Percentiles rank a stretch among this genome's conserved stretches.
Conservation (phyloP, 2,888 invertebrate genomes). For the Tiliacea aurago region DNA sequence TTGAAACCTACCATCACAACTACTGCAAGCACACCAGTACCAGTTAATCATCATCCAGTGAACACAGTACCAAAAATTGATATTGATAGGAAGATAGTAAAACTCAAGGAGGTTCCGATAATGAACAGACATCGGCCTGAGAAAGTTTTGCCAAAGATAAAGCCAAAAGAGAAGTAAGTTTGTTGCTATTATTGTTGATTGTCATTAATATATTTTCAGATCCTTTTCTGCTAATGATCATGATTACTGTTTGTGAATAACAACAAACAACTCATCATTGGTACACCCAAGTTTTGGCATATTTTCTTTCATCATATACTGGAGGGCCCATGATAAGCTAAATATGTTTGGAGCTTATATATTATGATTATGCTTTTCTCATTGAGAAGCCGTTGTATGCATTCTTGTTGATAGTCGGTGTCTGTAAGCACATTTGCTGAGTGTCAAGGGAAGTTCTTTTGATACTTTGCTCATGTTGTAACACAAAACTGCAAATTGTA, state of each 20-base stretch:
- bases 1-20: conserved; percentile 76
- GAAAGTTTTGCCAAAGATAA: conserved; percentile 84
- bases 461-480: too few species aligned
- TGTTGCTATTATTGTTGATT: conserved; percentile 1
- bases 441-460: background rate
- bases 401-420: background rate
- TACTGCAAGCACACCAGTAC: conserved; percentile 60
- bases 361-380: background rate
- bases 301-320: background rate
- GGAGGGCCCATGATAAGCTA: background rate
- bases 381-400: background rate
- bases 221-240: too few species aligned
- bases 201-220: background rate
- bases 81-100: conserved; percentile 84
- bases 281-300: too few species aligned
- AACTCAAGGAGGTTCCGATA: conserved; percentile 79
- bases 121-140: conserved; percentile 71
- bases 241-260: background rate
- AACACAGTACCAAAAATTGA: conserved; percentile 80
- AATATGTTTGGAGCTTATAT: background rate
- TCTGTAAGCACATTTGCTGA: background rate
- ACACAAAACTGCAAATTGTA: background rate
- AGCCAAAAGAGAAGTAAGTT: conserved; percentile 86
- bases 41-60: conserved; percentile 62
- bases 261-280: background rate